Evolutionary conservation across 2,888 invertebrate species (phyloP).

Genomic region (Ommatoiulus sabulosus): DNA sequence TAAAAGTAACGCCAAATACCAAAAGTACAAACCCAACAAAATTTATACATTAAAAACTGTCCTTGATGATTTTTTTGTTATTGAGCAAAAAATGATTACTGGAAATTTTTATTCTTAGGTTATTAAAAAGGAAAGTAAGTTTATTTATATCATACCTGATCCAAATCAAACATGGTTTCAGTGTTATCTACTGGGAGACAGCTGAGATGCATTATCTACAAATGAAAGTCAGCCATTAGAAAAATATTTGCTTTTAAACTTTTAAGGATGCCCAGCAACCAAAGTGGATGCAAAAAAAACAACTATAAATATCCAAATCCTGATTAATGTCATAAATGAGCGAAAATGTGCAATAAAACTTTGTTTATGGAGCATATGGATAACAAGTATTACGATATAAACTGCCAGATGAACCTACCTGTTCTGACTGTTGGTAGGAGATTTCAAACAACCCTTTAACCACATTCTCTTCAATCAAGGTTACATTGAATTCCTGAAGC

Average conservation of each 20-base stretch:
- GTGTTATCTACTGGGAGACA: neutral
- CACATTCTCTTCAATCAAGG: neutral
- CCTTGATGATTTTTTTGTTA: no score
- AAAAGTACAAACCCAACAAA: no score
- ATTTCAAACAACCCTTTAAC: neutral
- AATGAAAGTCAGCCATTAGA: neutral
- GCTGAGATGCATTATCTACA: neutral
- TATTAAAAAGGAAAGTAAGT: no score
- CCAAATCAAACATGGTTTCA: slow-evolving; percentile 14
- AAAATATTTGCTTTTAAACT: neutral
- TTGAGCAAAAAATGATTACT: no score
- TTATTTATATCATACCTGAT: neutral
- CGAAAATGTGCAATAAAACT: no score
- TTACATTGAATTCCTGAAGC: slow-evolving; percentile 28
- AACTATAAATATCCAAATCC: neutral
- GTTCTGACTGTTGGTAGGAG: slow-evolving; percentile 42
- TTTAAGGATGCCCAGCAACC: no score
- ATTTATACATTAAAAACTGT: no score
- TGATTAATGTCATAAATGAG: no score
- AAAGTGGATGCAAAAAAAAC: neutral
- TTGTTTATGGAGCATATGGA: no score
- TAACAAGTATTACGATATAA: no score
- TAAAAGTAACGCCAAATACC: no score
- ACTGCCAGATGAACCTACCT: neutral
- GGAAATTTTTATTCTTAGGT: no score